phyloP scores from a whole-genome alignment of 2,888 invertebrate species.

The Diogma glabrata region DNA sequence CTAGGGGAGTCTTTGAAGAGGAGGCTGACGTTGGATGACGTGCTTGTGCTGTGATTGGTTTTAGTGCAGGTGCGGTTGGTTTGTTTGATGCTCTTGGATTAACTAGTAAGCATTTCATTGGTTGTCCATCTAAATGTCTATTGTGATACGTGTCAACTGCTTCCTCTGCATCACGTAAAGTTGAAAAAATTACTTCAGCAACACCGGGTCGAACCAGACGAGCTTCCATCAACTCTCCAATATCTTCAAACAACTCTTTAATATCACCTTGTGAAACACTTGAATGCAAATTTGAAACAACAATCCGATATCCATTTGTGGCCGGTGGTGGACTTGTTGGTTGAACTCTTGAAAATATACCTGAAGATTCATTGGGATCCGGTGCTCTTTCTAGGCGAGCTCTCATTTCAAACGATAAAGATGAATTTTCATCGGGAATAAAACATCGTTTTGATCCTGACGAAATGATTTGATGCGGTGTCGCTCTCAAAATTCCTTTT shows the following conservation, averaged over 20 bases:
- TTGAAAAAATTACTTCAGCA: constrained; percentile 84
- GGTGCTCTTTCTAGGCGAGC: constrained; percentile 31
- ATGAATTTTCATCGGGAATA: constrained; percentile 26
- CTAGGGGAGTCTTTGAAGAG: constrained; percentile 29
- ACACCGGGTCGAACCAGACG: constrained; percentile 75
- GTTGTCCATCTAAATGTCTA: constrained; percentile 83
- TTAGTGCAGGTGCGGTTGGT: constrained; percentile 37
- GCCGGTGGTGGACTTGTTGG: constrained; percentile 24
- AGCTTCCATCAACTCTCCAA: constrained; percentile 75
- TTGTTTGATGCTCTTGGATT: constrained; percentile 58
- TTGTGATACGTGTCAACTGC: constrained; percentile 91
- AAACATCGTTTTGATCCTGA: constrained; percentile 26
- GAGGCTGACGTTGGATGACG: constrained; percentile 11
- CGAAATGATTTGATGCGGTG: not conserved
- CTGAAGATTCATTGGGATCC: constrained; percentile 33
- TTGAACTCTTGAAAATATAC: constrained; percentile 31
- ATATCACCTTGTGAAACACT: constrained; percentile 86
- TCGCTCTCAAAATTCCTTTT: constrained; percentile 22
- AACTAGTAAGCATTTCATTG: constrained; percentile 82
- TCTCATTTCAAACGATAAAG: constrained; percentile 33
- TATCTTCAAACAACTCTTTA: constrained; percentile 86
- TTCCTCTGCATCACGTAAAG: constrained; percentile 72
- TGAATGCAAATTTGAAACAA: constrained; percentile 79
- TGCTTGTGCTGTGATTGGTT: constrained; percentile 15
- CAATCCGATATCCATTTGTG: constrained; percentile 65